These are phyloP conservation scores for Philhelius pedissequus DNA, from an alignment of 2,888 invertebrate genomes.

Conservation along the genomic window DNA sequence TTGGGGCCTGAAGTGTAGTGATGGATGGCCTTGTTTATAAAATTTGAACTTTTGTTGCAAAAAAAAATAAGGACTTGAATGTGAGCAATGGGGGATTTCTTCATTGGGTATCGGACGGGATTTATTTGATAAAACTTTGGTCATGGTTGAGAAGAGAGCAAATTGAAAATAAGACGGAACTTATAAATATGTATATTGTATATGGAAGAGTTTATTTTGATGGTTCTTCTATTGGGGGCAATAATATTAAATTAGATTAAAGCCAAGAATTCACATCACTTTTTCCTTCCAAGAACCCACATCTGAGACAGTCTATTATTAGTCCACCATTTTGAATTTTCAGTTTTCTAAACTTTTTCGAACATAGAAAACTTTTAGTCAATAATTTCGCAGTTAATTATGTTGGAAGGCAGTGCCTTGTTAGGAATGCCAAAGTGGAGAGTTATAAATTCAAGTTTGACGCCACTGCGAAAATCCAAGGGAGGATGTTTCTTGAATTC, in stretches of 20 bases:
- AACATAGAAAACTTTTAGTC: too few species aligned
- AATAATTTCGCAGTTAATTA: too few species aligned
- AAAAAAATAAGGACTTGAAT: neutral
- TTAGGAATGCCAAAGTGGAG: too few species aligned
- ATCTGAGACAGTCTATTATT: too few species aligned
- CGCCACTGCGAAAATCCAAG: too few species aligned
- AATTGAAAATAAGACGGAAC: constrained; percentile 38
- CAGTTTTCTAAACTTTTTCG: neutral
- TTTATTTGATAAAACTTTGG: constrained; percentile 35
- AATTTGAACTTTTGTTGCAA: constrained; percentile 55
- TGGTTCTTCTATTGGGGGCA: neutral
- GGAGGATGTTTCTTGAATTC: too few species aligned
- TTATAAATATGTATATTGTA: neutral
- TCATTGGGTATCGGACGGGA: constrained; percentile 17
- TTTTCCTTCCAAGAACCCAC: neutral
- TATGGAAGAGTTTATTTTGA: neutral
- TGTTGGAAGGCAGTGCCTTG: too few species aligned
- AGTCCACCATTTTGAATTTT: too few species aligned
- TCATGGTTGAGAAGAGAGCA: constrained; percentile 41
- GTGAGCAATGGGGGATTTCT: neutral
- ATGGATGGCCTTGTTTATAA: constrained; percentile 66
- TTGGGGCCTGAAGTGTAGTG: constrained; percentile 26
- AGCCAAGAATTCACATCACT: neutral
- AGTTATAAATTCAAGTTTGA: too few species aligned
- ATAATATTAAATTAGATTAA: neutral